Percentiles rank a stretch among this genome's conserved stretches.
These are phyloP conservation scores for Notoglanidium macrostoma DNA, from an alignment of 2,797 vertebrate genomes.

Conservation along the genomic window DNA sequence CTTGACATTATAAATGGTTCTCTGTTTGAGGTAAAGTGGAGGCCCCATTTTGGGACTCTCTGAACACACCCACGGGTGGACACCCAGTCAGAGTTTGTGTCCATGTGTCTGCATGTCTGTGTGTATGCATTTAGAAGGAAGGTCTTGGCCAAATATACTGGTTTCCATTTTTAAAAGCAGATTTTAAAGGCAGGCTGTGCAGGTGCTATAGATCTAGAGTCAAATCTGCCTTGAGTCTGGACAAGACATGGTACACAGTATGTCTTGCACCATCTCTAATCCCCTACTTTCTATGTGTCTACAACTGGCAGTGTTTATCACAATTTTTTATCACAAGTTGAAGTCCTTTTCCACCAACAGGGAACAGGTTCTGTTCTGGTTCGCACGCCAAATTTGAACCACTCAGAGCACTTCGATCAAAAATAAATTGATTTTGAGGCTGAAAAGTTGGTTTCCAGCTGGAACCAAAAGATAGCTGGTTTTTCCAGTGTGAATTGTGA, in stretches of 20 bases:
- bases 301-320: not conserved
- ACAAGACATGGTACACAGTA: not conserved
- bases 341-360: no score
- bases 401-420: no score
- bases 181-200: constrained; percentile 61
- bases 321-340: not conserved
- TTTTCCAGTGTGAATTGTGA: no score
- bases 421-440: no score
- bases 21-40: constrained; percentile 74
- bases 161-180: constrained; percentile 61
- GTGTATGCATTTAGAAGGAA: constrained; percentile 59
- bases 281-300: not conserved
- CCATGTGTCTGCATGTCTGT: constrained; percentile 62
- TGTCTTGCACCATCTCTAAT: not conserved
- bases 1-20: constrained; percentile 74
- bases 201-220: constrained; percentile 64
- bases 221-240: constrained; percentile 44
- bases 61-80: constrained; percentile 63
- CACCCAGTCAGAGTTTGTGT: constrained; percentile 62
- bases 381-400: no score
- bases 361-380: no score
- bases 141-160: constrained; percentile 60
- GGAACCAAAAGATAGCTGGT: no score
- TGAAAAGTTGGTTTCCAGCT: no score
- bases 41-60: constrained; percentile 68